Percentiles rank a stretch among this genome's conserved stretches.
Conservation (phyloP, 2,797 vertebrate genomes). For the Sparidentex hasta region DNA sequence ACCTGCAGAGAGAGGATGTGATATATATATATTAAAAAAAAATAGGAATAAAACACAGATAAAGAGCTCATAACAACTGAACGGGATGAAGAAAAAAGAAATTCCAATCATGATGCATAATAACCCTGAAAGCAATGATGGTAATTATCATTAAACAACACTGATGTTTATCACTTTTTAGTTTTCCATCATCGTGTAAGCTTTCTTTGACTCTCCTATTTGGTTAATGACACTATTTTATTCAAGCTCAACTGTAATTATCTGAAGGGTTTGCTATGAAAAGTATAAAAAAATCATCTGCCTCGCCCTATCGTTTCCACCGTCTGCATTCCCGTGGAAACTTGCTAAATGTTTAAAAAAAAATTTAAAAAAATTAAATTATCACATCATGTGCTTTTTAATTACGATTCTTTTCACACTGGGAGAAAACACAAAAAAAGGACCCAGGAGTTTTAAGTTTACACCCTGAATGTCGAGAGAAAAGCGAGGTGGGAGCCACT, state of each 20-base stretch:
- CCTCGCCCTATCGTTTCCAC: constrained; percentile 26
- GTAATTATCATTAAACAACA: constrained; percentile 61
- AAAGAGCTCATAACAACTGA: constrained; percentile 32
- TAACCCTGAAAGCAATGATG: constrained; percentile 49
- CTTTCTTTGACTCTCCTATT: constrained; percentile 19
- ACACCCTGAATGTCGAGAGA: too few species aligned
- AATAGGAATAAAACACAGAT: constrained; percentile 44
- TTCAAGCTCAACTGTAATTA: constrained; percentile 41
- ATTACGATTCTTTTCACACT: too few species aligned
- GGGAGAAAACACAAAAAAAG: too few species aligned
- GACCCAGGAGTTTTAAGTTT: too few species aligned
- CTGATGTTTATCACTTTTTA: constrained; percentile 41
- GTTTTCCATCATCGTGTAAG: constrained; percentile 17
- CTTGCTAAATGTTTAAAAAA: too few species aligned
- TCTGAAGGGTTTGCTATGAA: constrained; percentile 28
- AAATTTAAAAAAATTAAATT: too few species aligned
- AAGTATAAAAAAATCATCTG: constrained; percentile 21
- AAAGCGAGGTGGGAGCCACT: too few species aligned
- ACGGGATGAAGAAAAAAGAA: not conserved
- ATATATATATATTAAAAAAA: constrained; percentile 37
- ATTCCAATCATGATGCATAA: constrained; percentile 47
- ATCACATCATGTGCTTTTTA: too few species aligned
- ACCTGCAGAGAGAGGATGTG: constrained; percentile 39
- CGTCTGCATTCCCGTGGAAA: constrained; percentile 38
- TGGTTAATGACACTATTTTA: constrained; percentile 29